Conservation (phyloP, 2,888 invertebrate genomes). For the Tanytarsus gracilentus region DNA sequence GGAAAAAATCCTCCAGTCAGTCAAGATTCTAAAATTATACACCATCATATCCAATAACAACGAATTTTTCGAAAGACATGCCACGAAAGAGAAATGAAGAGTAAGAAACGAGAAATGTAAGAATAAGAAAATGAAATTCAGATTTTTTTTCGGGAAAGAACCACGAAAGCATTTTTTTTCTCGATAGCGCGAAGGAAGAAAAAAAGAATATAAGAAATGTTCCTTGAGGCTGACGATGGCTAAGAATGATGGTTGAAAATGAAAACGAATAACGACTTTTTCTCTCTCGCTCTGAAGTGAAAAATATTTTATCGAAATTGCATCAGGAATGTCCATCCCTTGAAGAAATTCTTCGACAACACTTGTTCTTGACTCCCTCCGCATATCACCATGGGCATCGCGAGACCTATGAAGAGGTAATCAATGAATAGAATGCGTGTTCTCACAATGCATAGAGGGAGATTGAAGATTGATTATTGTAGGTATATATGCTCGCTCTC, state of each 20-base stretch:
- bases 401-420: background rate
- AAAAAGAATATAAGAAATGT: conserved; percentile 3
- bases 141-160: conserved; percentile 15
- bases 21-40: conserved; percentile 14
- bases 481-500: too few relatives aligned
- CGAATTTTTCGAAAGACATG: background rate
- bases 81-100: background rate
- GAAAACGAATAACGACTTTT: conserved; percentile 1
- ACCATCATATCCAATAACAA: background rate
- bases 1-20: background rate
- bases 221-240: conserved; percentile 1
- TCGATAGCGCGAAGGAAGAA: conserved; percentile 1
- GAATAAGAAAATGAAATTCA: conserved; percentile 7
- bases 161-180: conserved; percentile 4
- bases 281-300: too few relatives aligned
- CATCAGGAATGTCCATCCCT: too few relatives aligned
- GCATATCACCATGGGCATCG: background rate
- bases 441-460: background rate
- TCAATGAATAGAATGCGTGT: conserved; percentile 15
- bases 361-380: background rate
- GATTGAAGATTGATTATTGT: conserved; percentile 18
- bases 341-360: too few relatives aligned
- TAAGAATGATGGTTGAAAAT: background rate
- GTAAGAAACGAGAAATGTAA: background rate
- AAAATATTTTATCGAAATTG: too few relatives aligned